Conservation (phyloP, 2,113 vertebrate species). For the Amphiprion percula region DNA sequence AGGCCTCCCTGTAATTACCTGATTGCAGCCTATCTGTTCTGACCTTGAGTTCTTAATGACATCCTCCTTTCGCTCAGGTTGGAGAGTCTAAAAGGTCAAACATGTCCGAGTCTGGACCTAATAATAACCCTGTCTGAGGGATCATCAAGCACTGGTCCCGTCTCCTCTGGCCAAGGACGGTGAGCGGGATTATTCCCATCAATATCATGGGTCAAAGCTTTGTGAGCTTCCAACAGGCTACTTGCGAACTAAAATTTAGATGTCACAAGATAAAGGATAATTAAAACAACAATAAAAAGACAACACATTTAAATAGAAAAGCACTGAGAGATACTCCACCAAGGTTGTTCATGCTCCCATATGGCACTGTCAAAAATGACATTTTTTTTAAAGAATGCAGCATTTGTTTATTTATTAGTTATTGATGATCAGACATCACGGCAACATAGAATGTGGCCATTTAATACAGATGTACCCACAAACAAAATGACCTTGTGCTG, state of each 20-base stretch:
- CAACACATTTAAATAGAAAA: not conserved
- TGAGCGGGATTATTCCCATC: conserved; percentile 21
- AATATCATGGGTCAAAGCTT: not conserved
- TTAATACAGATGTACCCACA: too few species aligned
- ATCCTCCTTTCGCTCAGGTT: conserved; percentile 32
- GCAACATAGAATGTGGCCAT: too few species aligned
- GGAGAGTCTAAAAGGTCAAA: conserved; percentile 57
- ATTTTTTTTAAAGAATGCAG: too few species aligned
- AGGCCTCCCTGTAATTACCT: conserved; percentile 46
- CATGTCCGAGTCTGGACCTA: conserved; percentile 19
- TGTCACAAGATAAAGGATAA: not conserved
- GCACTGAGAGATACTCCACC: too few species aligned
- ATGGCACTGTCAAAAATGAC: too few species aligned
- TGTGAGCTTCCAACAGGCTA: not conserved
- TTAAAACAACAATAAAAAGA: not conserved
- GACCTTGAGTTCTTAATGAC: conserved; percentile 56
- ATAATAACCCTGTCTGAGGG: conserved; percentile 46
- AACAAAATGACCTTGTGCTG: too few species aligned
- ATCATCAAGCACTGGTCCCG: conserved; percentile 13
- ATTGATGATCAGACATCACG: too few species aligned
- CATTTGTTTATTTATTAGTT: too few species aligned
- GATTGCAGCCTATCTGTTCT: conserved; percentile 53
- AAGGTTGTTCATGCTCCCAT: too few species aligned
- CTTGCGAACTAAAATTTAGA: not conserved
- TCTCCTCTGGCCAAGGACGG: conserved; percentile 23